Evolutionary conservation across 2,888 invertebrate species (phyloP).

Genomic region (Chrysolina haemoptera): DNA sequence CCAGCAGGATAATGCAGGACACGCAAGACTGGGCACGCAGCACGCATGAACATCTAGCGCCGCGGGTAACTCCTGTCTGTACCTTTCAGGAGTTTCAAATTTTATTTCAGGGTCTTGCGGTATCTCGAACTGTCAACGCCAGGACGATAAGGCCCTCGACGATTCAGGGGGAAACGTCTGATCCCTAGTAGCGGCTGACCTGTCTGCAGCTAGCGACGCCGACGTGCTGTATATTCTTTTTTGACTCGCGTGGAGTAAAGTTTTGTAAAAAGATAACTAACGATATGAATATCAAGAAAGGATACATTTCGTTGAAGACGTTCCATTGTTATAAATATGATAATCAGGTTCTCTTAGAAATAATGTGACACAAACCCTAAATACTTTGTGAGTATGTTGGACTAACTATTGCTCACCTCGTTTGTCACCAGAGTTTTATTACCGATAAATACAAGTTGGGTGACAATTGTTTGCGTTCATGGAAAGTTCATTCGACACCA

Average conservation of each 20-base stretch:
- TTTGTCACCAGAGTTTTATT: too few species aligned
- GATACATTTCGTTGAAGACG: too few species aligned
- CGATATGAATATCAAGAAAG: too few species aligned
- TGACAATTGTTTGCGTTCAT: too few species aligned
- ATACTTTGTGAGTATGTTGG: too few species aligned
- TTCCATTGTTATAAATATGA: too few species aligned
- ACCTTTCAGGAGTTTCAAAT: conserved; percentile 30
- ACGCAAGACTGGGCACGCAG: conserved; percentile 55
- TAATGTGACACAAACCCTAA: too few species aligned
- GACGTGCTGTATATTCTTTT: conserved; percentile 32
- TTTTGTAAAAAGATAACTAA: not conserved
- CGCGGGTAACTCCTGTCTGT: conserved; percentile 53
- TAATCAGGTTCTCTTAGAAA: too few species aligned
- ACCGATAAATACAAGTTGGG: too few species aligned
- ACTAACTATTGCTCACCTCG: too few species aligned
- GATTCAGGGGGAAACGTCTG: conserved; percentile 22
- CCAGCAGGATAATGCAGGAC: conserved; percentile 52
- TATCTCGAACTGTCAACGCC: conserved; percentile 49
- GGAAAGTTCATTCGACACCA: too few species aligned
- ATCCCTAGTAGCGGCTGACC: conserved; percentile 35
- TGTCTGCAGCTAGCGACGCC: conserved; percentile 23
- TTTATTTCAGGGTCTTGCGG: conserved; percentile 43
- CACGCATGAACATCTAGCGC: conserved; percentile 56
- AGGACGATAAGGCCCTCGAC: conserved; percentile 37
- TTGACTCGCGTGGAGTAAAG: not conserved